Percentiles rank a stretch among this genome's conserved stretches.
Evolutionary conservation across 2,797 vertebrate species (phyloP).

Genomic region (Intellagama lesueurii): DNA sequence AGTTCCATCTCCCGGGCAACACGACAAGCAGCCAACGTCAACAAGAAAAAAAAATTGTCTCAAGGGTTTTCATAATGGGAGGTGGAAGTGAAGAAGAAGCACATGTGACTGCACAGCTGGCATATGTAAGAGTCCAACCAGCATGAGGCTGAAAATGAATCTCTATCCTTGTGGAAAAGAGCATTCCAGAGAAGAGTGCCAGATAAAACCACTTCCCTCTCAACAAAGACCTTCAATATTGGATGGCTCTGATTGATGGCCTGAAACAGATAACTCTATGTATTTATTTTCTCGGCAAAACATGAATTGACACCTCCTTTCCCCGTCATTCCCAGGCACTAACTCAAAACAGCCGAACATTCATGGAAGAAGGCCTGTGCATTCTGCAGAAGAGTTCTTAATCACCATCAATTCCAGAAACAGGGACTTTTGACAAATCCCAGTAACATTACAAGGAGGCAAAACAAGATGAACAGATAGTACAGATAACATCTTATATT

Average conservation of each 20-base stretch:
- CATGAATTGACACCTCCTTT: not conserved
- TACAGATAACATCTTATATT: not conserved
- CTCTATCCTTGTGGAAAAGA: not conserved
- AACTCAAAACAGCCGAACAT: not conserved
- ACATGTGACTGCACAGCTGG: not conserved
- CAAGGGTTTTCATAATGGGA: not conserved
- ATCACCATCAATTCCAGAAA: not conserved
- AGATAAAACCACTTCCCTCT: not conserved
- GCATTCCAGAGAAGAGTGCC: not conserved
- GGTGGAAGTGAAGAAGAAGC: not conserved
- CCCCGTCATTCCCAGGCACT: not conserved
- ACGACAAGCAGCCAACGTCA: not conserved
- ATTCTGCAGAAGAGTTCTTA: not conserved
- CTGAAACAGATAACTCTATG: not conserved
- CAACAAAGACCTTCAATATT: not conserved
- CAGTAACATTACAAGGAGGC: not conserved
- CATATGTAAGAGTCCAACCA: not conserved
- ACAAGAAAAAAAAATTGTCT: not conserved
- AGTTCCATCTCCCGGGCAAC: not conserved
- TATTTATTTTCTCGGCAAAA: not conserved
- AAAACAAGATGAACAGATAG: not conserved
- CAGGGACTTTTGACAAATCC: not conserved
- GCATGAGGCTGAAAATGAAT: not conserved
- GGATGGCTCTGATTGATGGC: not conserved
- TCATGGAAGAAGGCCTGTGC: no score